Evolutionary conservation across 2,888 invertebrate genomes (phyloP), one percentile per base, ranked within the genome.

Genomic region (Tinea trinotella): DNA sequence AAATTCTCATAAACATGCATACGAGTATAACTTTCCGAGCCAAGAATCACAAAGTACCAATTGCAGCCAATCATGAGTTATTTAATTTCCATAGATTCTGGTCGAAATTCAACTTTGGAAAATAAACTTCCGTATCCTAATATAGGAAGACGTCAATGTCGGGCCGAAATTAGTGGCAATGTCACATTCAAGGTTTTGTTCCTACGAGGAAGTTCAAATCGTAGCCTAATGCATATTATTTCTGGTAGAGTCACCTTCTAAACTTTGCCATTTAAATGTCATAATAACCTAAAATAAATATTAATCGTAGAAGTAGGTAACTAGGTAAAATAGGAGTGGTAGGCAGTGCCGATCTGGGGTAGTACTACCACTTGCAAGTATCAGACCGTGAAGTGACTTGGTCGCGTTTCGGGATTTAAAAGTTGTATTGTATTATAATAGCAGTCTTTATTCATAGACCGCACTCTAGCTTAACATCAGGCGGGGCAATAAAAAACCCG

Each of bases 121-220:
- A 30, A 20, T 20, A 40, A 62, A 76, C 75, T 83, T 83, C 82
- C 83, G 79, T 66, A 67, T 81, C 73, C 66, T 65, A 74, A 74
- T 74, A 76, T 74, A 73, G 70, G 73, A 74, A 72, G 74, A 70
- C 76, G 74, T 79, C 82, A 84, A 80, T 84, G 83, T 70, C 80
- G 65, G 68, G 67, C 74, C 78, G 72, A 71, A 84, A 79, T 79
- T 81, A 81, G 76, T 68, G 67, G 65, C 81, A 81, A 80, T 78
- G 79, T 71, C 77, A 74, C 66, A 62, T 60, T 63, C 79, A 84
- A 83, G 84, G 81, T 62, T 63, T 10, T 4, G 34, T 35, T 12
- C 17, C 50, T 19, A 40, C 17, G 53, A 35, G 53, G 53, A 53
- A 53, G 35, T 35, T 17, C 34, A 34, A 18, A 10, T 15, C 1